Evolutionary conservation across 2,888 invertebrate genomes (phyloP).

Genomic region (Nematopogon swammerdamellus): DNA sequence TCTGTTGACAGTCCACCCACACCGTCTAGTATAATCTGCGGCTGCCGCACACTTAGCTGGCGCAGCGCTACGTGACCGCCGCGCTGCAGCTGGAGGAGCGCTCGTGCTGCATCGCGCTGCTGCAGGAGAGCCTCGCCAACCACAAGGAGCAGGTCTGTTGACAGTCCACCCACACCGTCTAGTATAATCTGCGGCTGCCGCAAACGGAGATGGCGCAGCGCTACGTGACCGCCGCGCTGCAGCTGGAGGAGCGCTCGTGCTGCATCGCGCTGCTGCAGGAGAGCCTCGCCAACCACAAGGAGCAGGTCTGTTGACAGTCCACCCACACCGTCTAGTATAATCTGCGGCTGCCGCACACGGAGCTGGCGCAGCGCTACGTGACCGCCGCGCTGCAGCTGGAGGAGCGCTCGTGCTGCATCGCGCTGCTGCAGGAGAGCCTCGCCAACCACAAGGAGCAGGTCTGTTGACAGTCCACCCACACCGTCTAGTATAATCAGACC

Average conservation of each 20-base stretch:
- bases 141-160: conserved; percentile 51
- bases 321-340: too few species aligned
- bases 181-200: too few species aligned
- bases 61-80: conserved; percentile 59
- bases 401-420: conserved; percentile 58
- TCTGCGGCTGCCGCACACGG: conserved; percentile 60
- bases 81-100: conserved; percentile 60
- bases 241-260: conserved; percentile 59
- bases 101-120: conserved; percentile 52
- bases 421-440: conserved; percentile 57
- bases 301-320: too few species aligned
- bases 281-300: conserved; percentile 52
- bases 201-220: conserved; percentile 60
- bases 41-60: conserved; percentile 56
- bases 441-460: conserved; percentile 54
- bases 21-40: too few species aligned
- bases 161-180: too few species aligned
- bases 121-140: conserved; percentile 58
- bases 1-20: conserved; percentile 15
- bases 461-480: too few species aligned
- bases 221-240: conserved; percentile 57
- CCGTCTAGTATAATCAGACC: too few species aligned
- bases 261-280: conserved; percentile 58
- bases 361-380: conserved; percentile 60
- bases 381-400: conserved; percentile 59